Conservation (phyloP, 2,113 vertebrate species). For the mouse (Mus musculus) region DNA sequence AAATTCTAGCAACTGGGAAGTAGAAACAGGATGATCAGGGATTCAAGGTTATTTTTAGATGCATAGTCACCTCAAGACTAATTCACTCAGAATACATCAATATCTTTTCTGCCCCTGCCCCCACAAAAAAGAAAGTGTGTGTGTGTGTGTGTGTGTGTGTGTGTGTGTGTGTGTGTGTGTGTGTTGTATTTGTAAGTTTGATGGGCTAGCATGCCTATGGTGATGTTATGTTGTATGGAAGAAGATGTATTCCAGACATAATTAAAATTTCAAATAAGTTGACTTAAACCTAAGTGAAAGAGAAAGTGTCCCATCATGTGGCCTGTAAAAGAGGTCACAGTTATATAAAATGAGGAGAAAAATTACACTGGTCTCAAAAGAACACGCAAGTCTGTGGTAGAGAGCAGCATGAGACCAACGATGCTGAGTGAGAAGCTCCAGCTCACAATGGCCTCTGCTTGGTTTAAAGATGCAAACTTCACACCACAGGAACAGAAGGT, state of each 20-base stretch:
- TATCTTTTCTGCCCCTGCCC: no score
- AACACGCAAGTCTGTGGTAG: not conserved
- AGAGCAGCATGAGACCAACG: no score
- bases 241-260: not conserved
- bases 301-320: not conserved
- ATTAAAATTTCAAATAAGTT: slow-evolving; percentile 4
- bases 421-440: not conserved
- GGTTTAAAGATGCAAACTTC: not conserved
- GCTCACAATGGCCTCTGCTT: not conserved
- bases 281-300: not conserved
- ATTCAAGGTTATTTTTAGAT: not conserved
- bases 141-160: not conserved
- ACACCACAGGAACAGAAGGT: not conserved
- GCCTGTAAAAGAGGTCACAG: not conserved
- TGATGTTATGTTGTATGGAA: not conserved
- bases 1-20: not conserved
- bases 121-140: not conserved
- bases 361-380: not conserved
- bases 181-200: not conserved
- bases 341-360: not conserved
- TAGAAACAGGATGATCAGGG: not conserved
- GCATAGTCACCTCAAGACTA: not conserved
- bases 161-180: not conserved
- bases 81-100: not conserved
- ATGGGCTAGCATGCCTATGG: not conserved